Percentiles rank a stretch among this genome's conserved stretches.
Evolutionary conservation across 2,888 invertebrate species (phyloP).

Genomic region (Chrysolina haemoptera): DNA sequence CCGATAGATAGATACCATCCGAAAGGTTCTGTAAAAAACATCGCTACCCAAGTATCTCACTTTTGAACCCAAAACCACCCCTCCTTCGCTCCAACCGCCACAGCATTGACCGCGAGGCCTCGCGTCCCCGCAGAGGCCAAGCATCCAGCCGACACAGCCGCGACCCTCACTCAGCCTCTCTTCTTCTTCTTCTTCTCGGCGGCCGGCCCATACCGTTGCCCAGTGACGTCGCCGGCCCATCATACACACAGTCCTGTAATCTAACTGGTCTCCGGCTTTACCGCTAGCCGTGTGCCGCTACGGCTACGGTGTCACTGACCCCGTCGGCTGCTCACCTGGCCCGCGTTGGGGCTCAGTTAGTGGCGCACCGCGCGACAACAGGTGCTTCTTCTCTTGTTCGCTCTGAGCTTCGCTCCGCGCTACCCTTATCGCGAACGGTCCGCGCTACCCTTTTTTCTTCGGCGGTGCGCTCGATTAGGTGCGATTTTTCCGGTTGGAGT

Average conservation of each 20-base stretch:
- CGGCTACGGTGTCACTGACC: constrained; percentile 68
- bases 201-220: constrained; percentile 48
- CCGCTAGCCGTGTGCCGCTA: constrained; percentile 61
- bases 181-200: constrained; percentile 38
- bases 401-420: constrained; percentile 1
- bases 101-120: background rate
- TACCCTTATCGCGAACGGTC: constrained; percentile 1
- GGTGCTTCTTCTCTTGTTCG: constrained; percentile 60
- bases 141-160: background rate
- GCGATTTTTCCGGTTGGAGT: background rate
- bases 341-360: constrained; percentile 65
- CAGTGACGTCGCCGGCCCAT: constrained; percentile 54
- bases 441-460: constrained; percentile 7
- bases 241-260: constrained; percentile 70
- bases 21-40: too few species aligned
- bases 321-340: constrained; percentile 69
- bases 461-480: background rate
- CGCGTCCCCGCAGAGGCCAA: background rate
- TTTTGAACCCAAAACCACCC: too few species aligned
- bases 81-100: too few species aligned
- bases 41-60: too few species aligned
- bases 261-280: constrained; percentile 68
- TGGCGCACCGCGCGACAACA: constrained; percentile 68
- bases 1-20: too few species aligned
- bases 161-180: constrained; percentile 40